Evolutionary conservation across 2,888 invertebrate genomes (phyloP).

Genomic region (Cantharis nigra): DNA sequence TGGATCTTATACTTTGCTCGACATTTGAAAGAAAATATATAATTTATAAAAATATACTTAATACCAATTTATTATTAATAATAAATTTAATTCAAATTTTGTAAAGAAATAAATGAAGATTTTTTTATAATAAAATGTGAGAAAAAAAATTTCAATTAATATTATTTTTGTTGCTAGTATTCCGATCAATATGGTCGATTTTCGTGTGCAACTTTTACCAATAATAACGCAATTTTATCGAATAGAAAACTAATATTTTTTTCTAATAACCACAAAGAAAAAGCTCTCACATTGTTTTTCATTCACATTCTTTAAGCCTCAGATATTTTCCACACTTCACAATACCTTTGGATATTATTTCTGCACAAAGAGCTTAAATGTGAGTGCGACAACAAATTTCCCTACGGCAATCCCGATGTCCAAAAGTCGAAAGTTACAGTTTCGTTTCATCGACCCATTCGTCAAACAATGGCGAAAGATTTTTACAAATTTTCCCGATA

Average conservation of each 20-base stretch:
- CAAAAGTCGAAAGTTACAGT: neutral
- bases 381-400: slow-evolving; percentile 6
- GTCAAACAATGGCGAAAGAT: neutral
- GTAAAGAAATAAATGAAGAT: no score
- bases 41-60: no score
- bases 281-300: neutral
- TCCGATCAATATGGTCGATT: neutral
- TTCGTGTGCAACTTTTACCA: neutral
- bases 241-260: neutral
- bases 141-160: neutral
- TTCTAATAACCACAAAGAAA: neutral
- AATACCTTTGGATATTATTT: slow-evolving; percentile 6
- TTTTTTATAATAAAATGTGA: neutral
- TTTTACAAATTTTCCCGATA: neutral
- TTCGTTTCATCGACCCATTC: neutral
- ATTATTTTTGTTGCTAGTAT: neutral
- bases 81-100: no score
- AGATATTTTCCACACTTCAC: neutral
- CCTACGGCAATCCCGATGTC: neutral
- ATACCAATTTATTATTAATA: no score
- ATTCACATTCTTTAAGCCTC: neutral
- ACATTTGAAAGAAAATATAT: no score
- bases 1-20: no score
- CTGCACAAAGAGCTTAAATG: slow-evolving; percentile 2
- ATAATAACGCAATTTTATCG: neutral